Evolutionary conservation across 2,888 invertebrate genomes (phyloP).

Genomic region (Apodemia zela): DNA sequence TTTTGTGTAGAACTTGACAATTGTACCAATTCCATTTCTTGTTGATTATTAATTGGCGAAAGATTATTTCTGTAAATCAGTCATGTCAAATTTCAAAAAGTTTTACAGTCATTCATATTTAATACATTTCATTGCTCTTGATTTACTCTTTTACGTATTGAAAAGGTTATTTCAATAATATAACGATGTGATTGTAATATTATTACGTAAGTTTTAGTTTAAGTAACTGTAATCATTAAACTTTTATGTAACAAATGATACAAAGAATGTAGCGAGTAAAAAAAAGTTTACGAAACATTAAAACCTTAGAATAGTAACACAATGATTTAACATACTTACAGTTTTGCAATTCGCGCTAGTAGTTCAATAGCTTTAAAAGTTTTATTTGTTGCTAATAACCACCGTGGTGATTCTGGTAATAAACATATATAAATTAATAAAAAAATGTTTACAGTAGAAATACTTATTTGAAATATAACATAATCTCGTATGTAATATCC

Average conservation of each 20-base stretch:
- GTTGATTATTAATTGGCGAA: constrained; percentile 61
- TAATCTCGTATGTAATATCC: constrained; percentile 84
- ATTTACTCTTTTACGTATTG: no score
- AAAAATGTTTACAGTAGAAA: constrained; percentile 78
- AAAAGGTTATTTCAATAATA: no score
- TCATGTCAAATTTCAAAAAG: not conserved
- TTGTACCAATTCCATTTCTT: constrained; percentile 54
- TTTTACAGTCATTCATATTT: no score
- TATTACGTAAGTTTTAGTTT: not conserved
- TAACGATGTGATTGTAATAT: no score
- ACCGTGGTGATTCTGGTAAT: constrained; percentile 89
- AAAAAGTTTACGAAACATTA: no score
- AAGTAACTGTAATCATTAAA: not conserved
- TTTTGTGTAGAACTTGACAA: constrained; percentile 37
- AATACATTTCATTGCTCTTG: no score
- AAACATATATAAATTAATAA: constrained; percentile 84
- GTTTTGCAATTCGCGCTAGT: constrained; percentile 83
- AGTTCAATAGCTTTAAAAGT: constrained; percentile 80
- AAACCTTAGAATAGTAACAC: no score
- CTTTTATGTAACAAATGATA: not conserved
- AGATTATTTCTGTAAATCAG: constrained; percentile 54
- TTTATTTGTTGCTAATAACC: constrained; percentile 85
- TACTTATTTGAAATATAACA: constrained; percentile 81
- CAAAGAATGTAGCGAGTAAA: not conserved
- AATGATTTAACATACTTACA: constrained; percentile 40